Conservation (phyloP, 2,797 vertebrate species). For the Ibycter americanus region DNA sequence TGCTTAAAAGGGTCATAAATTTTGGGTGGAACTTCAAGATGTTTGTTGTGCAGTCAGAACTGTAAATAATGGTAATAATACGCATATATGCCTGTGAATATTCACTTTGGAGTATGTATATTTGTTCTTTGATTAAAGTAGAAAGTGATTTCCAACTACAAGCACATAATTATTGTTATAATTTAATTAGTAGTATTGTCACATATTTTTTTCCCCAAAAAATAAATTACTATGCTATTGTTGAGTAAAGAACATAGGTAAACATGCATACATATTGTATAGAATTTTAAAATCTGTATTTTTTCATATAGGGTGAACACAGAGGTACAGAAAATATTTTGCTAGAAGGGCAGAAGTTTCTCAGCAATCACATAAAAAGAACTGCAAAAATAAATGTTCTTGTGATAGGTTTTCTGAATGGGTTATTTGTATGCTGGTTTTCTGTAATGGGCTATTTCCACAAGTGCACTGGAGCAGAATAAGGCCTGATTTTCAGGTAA, state of each 20-base stretch:
- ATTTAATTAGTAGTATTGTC: constrained; percentile 21
- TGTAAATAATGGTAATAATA: not conserved
- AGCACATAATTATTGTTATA: not conserved
- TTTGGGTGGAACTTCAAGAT: not conserved
- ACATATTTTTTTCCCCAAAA: not conserved
- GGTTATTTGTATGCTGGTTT: not conserved
- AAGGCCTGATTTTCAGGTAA: not conserved
- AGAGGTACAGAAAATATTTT: not conserved
- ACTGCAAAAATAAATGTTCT: not conserved
- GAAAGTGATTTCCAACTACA: not conserved
- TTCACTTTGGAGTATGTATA: not conserved
- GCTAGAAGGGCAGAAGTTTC: not conserved
- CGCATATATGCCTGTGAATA: not conserved
- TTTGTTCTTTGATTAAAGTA: not conserved
- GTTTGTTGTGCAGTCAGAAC: not conserved
- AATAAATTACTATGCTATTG: constrained; percentile 40
- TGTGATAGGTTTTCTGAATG: not conserved
- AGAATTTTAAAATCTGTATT: not conserved
- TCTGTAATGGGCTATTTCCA: not conserved
- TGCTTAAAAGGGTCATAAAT: not conserved
- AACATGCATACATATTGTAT: constrained; percentile 22
- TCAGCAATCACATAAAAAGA: not conserved
- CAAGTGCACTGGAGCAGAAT: not conserved
- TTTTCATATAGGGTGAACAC: not conserved
- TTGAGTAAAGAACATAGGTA: not conserved